A percentile compares a stretch with the other conserved stretches of the same genome.
phyloP scores from a whole-genome alignment of 1,140 invertebrate genomes.

The Ladona fulva region DNA sequence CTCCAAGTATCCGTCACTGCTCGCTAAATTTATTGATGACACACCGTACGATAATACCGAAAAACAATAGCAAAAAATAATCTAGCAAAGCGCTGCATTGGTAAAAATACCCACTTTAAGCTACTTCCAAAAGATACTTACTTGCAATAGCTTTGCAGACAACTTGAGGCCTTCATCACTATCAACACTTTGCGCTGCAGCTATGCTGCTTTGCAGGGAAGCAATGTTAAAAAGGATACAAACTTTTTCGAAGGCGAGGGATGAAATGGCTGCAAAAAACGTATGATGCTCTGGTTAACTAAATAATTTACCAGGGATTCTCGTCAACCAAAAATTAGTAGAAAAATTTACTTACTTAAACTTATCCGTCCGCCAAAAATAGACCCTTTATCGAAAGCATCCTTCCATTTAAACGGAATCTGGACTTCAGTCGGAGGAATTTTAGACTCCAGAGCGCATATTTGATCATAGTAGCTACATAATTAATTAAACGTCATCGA shows the following conservation, averaged over 20 bases:
- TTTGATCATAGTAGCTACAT: conserved; percentile 91
- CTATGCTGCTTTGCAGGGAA: conserved; percentile 84
- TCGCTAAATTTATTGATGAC: too few species aligned
- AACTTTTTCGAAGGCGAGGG: conserved; percentile 84
- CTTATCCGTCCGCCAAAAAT: conserved; percentile 89
- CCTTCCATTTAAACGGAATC: conserved; percentile 98
- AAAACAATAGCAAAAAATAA: conserved; percentile 15
- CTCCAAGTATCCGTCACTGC: too few species aligned
- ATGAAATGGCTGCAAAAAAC: conserved; percentile 58
- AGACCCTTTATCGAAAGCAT: conserved; percentile 95
- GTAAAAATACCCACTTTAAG: conserved; percentile 12
- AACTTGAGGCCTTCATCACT: conserved; percentile 90
- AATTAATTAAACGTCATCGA: not conserved
- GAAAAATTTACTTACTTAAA: conserved; percentile 61
- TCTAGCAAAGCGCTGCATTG: conserved; percentile 17
- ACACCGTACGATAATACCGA: not conserved
- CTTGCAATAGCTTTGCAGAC: conserved; percentile 86
- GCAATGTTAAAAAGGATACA: conserved; percentile 97
- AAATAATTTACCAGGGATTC: too few species aligned
- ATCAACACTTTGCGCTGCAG: conserved; percentile 72
- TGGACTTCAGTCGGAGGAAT: conserved; percentile 84
- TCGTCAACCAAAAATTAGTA: conserved; percentile 10
- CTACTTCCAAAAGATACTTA: conserved; percentile 30
- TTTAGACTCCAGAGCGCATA: conserved; percentile 84
- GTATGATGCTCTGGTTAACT: not conserved